Base-by-base conservation (phyloP, 2,888 invertebrate species). In the Protodeltote pygarga region DNA sequence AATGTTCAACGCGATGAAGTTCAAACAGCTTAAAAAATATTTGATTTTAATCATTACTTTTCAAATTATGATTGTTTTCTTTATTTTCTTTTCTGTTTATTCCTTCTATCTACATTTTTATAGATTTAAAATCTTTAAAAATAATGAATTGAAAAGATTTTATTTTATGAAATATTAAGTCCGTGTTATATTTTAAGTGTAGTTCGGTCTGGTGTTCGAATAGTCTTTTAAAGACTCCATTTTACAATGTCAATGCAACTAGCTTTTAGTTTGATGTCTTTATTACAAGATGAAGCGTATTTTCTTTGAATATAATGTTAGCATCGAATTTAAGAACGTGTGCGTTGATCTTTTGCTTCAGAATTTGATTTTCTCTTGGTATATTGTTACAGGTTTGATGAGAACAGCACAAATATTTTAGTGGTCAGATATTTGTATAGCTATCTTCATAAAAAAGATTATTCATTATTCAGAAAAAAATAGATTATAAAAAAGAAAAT, bases 221-320 rank as follows among this genome's bases (percentile, higher is more conserved):
- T 78, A 80, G 78, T 54, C 77, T 80, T 82, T 85, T 79, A 79
- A n/a, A 79, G 75, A 57, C 73, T 58, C 75, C 73, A 72, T 79
- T 78, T 76, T 76, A 74, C 79, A 77, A 81, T 78, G 81, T 81
- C 82, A 77, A 77, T 79, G 80, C 69, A 69, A 73, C 64, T 67
- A 71, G 70, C 54, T 53, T 41, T 41, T 61, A 33, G 42, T 42
- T 33, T 49, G 46, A 3, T 31, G 49, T 21, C 15, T 54, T 8
- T 19, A 47, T 45, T 13, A 53, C 19, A 29, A 61, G 68, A 58
- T 49, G 13, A 11, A 61, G 76, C 73, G 73, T 27, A 0, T 2
- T 3, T 8, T 8, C 8, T 14, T 27, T 14, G 2, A 19, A 19
- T 19, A 2, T 2, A 19, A 19, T 19, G 6, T 2, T 1, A 6